phyloP scores from a whole-genome alignment of 2,797 vertebrate species.

The Buceros bicornis region DNA sequence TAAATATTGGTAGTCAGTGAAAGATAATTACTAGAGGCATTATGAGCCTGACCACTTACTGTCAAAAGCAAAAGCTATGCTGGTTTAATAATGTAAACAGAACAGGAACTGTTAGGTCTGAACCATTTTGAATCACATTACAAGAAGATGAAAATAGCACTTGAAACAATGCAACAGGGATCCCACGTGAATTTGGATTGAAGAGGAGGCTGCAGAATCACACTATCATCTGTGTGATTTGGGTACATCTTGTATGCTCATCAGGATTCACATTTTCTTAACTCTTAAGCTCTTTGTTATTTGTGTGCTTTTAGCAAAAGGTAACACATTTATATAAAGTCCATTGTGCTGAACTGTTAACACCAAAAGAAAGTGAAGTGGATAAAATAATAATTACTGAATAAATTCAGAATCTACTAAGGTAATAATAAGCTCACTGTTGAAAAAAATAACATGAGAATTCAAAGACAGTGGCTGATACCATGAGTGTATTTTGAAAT shows the following conservation, averaged over 20 bases:
- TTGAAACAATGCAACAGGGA: background rate
- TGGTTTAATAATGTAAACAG: slow-evolving; percentile 6
- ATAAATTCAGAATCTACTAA: background rate
- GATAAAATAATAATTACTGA: slow-evolving; percentile 14
- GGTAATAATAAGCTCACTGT: background rate
- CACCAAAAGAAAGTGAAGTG: background rate
- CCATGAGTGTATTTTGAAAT: background rate
- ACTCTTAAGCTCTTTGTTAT: background rate
- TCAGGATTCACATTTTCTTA: background rate
- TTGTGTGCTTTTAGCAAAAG: background rate
- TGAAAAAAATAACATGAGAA: background rate
- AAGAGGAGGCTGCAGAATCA: background rate
- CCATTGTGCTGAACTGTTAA: background rate
- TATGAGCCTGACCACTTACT: slow-evolving; percentile 11
- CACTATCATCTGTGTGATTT: background rate
- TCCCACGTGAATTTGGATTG: background rate
- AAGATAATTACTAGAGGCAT: slow-evolving; percentile 16
- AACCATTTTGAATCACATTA: slow-evolving; percentile 9
- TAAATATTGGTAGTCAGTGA: slow-evolving; percentile 27
- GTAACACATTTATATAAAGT: background rate
- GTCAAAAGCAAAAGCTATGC: slow-evolving; percentile 20
- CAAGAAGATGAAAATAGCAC: background rate
- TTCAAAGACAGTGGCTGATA: background rate
- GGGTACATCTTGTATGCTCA: background rate
- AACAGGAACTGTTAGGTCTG: background rate